phyloP scores from a whole-genome alignment of 2,888 invertebrate species.

The Teleiodes luculella region DNA sequence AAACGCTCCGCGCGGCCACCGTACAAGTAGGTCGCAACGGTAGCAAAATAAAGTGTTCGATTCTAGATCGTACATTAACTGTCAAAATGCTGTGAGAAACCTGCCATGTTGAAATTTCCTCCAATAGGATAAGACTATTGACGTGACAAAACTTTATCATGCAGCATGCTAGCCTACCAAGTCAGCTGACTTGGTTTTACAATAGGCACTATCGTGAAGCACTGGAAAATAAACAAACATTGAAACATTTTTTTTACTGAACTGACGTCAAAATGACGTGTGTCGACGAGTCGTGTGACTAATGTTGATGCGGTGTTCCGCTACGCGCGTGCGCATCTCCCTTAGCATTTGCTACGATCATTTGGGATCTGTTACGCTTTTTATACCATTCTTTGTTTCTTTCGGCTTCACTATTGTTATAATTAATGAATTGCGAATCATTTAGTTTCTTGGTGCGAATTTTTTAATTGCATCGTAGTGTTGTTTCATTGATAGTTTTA shows the following conservation, averaged over 20 bases:
- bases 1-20: too few species aligned
- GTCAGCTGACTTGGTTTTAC: too few species aligned
- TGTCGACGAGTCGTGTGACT: conserved; percentile 45
- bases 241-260: background rate
- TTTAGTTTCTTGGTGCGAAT: background rate
- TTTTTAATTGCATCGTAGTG: background rate
- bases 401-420: background rate
- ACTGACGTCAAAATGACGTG: conserved; percentile 7
- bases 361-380: conserved; percentile 3
- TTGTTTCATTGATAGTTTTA: background rate
- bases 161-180: too few species aligned
- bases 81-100: too few species aligned
- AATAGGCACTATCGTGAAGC: too few species aligned
- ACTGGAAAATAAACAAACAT: background rate
- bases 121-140: too few species aligned
- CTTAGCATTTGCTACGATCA: background rate
- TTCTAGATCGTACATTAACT: too few species aligned
- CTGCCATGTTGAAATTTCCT: too few species aligned
- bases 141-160: too few species aligned
- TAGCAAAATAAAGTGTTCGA: too few species aligned
- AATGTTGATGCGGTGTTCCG: conserved; percentile 55
- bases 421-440: background rate
- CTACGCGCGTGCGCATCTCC: conserved; percentile 46
- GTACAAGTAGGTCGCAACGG: too few species aligned
- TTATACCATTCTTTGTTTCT: background rate